phyloP scores from a whole-genome alignment of 2,797 vertebrate species.

The Poeciliopsis infans region DNA sequence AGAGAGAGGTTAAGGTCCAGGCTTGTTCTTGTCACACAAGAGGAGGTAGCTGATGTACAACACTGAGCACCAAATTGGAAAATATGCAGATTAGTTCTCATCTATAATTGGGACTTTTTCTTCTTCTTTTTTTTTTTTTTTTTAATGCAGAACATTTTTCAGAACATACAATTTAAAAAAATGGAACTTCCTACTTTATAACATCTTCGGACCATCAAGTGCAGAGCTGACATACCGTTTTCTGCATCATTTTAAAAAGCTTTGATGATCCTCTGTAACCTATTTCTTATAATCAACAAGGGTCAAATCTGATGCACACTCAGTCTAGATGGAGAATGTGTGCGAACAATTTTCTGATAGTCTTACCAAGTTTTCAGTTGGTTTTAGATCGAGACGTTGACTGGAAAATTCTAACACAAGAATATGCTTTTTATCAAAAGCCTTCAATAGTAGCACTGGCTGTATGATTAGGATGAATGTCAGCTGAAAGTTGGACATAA shows the following conservation, averaged over 20 bases:
- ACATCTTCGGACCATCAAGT: neutral
- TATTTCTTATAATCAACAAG: neutral
- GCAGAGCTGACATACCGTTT: neutral
- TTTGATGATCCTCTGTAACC: neutral
- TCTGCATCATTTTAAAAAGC: neutral
- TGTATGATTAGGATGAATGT: neutral
- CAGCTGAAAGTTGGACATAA: neutral
- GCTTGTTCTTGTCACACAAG: constrained; percentile 69
- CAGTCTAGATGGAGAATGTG: neutral
- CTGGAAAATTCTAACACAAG: neutral
- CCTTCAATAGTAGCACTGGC: neutral
- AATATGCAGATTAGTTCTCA: constrained; percentile 68
- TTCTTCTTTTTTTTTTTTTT: neutral
- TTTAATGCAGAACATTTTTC: constrained; percentile 37
- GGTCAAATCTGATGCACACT: neutral
- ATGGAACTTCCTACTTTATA: neutral
- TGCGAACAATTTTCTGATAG: neutral
- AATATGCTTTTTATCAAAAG: neutral
- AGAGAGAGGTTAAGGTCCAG: constrained; percentile 54
- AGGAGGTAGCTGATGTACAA: constrained; percentile 68
- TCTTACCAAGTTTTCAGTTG: neutral
- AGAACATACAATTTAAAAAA: constrained; percentile 12
- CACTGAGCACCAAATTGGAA: constrained; percentile 60
- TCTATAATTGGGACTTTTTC: constrained; percentile 8
- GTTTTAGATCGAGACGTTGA: neutral